Percentiles rank a stretch among this genome's conserved stretches.
Evolutionary conservation across 2,888 invertebrate genomes (phyloP).

Genomic region (Drosophila neotestacea): DNA sequence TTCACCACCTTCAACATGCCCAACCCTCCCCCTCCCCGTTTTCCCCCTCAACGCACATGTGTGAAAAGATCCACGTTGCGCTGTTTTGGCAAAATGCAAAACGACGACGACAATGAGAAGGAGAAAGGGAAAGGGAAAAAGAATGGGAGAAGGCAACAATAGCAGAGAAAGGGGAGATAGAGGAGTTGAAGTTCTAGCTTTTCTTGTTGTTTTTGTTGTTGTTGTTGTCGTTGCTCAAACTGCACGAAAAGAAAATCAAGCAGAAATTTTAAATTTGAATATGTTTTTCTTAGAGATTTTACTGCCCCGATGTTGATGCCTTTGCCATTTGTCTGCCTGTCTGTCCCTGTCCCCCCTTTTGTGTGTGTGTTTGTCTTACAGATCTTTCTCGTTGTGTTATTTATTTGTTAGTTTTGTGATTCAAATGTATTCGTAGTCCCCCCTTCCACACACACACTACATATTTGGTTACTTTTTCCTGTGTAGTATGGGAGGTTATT

Average conservation of each 20-base stretch:
- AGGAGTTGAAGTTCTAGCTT: slow-evolving; percentile 6
- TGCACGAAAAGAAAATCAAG: slow-evolving; percentile 68
- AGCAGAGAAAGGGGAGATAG: no score
- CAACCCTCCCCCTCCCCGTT: background rate
- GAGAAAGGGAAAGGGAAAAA: background rate
- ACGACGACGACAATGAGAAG: slow-evolving; percentile 31
- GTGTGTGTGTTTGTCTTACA: slow-evolving; percentile 67
- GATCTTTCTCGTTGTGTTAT: slow-evolving; percentile 70
- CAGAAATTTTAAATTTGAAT: slow-evolving; percentile 78
- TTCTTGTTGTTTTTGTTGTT: slow-evolving; percentile 9
- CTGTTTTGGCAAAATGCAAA: slow-evolving; percentile 78
- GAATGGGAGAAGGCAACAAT: background rate
- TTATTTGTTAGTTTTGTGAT: slow-evolving; percentile 81
- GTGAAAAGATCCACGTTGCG: slow-evolving; percentile 78
- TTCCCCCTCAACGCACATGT: slow-evolving; percentile 45
- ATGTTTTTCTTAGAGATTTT: slow-evolving; percentile 71
- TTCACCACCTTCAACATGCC: slow-evolving; percentile 14
- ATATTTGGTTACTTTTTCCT: slow-evolving; percentile 38
- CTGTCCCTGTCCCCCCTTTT: slow-evolving; percentile 17
- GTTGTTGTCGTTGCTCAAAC: slow-evolving; percentile 23
- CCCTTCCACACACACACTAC: slow-evolving; percentile 13
- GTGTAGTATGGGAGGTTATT: slow-evolving; percentile 14
- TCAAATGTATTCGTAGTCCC: slow-evolving; percentile 68
- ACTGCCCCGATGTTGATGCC: slow-evolving; percentile 17
- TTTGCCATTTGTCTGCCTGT: slow-evolving; percentile 74